Evolutionary conservation across 1,140 invertebrate species (phyloP), one percentile per base, ranked within the genome.

Genomic region (Cataglyphis hispanica): DNA sequence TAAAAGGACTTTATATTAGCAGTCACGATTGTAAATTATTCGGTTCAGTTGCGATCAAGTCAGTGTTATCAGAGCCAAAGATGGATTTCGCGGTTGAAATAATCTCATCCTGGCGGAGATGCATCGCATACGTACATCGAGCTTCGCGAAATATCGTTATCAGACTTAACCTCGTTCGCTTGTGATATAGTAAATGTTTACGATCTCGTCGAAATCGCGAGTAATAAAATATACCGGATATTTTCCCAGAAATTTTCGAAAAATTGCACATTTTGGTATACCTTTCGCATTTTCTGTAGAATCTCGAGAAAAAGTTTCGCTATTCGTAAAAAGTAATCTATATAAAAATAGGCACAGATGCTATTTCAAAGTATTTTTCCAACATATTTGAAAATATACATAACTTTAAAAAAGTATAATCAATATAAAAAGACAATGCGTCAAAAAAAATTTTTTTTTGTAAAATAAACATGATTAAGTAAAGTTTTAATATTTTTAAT

Each of bases 151-250:
- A 86, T 80, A 86, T 74, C 74, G 75, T 72, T 80, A 81, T 22
- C n/a, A 74, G 34, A 27, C 58, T 87, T 86, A 67, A 75, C 75
- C 53, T 86, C 83, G 66, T 87, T 87, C 34, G 31, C 37, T 16
- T 16, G 63, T 69, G 64, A 85, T 85, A 66, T 72, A 83, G 64
- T 43, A 53, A 70, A 78, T 61, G 40, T 53, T 60, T 67, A 86
- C 61, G 85, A 86, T 80, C 67, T 74, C 67, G 43, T 72, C 77
- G 67, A 72, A 83, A 27, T 37, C 27, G 13, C 25, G 40, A 74
- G 46, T 34, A 34, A 69, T 86, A 86, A 88, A 89, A 89, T 61
- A 53, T 56, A 50, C 34, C 37, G 46, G 8, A 25, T 74, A 72
- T 83, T 72, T 72, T 13, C 5, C 13, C 22, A 34, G 37, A 74